Evolutionary conservation across 2,797 vertebrate genomes (phyloP).

Genomic region (Gymnothorax javanicus): DNA sequence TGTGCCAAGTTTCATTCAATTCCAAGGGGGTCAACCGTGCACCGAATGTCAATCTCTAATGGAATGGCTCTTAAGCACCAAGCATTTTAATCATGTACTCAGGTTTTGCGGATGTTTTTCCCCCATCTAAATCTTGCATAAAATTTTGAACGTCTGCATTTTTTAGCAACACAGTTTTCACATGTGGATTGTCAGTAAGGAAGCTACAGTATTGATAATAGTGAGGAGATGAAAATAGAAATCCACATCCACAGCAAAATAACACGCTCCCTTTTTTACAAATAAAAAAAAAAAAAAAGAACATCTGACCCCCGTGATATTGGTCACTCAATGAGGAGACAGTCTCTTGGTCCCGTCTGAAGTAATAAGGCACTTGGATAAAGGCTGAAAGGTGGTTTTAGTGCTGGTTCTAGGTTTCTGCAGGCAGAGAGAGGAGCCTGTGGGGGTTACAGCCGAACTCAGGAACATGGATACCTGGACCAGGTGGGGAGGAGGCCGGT

Average conservation of each 20-base stretch:
- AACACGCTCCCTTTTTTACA: background rate
- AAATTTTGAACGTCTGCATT: too few relatives aligned
- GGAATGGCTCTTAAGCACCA: too few relatives aligned
- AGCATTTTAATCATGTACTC: too few relatives aligned
- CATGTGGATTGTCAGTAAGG: background rate
- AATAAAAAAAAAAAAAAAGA: slow-evolving; percentile 6
- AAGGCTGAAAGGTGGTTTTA: background rate
- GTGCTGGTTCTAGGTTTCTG: background rate
- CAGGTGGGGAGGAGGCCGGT: slow-evolving; percentile 69
- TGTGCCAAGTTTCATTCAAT: too few relatives aligned
- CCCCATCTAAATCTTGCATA: too few relatives aligned
- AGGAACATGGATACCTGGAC: slow-evolving; percentile 66
- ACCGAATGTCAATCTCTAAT: too few relatives aligned
- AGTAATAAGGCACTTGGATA: slow-evolving; percentile 9
- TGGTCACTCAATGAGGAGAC: background rate
- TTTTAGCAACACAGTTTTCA: too few relatives aligned
- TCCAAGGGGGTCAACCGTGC: too few relatives aligned
- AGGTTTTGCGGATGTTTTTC: too few relatives aligned
- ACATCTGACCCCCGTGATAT: background rate
- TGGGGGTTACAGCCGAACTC: slow-evolving; percentile 26
- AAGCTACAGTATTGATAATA: background rate
- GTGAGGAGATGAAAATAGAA: background rate
- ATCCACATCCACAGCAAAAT: slow-evolving; percentile 11
- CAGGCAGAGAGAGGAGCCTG: background rate
- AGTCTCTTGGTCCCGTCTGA: background rate